These are phyloP conservation scores for Ctenoplectra terminalis DNA, from an alignment of 1,140 invertebrate genomes.

Conservation along the genomic window DNA sequence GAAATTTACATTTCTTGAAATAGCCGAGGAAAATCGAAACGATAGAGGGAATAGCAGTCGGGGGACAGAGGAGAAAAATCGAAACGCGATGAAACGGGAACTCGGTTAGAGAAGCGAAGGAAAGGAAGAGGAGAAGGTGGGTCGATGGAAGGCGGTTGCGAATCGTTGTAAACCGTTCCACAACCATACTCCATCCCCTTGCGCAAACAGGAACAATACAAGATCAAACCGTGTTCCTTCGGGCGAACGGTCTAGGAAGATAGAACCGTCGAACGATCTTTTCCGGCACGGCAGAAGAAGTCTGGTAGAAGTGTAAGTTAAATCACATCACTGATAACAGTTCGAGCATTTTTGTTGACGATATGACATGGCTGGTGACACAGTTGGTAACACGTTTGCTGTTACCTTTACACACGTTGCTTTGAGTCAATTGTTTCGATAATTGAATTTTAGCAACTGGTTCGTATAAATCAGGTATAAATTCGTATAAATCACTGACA, in stretches of 20 bases:
- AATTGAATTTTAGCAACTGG: too few relatives aligned
- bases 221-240: neutral
- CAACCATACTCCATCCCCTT: too few relatives aligned
- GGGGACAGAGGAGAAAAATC: slow-evolving; percentile 5
- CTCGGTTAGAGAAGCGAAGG: neutral
- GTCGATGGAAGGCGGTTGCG: neutral
- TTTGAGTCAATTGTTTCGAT: too few relatives aligned
- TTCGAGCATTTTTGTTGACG: too few relatives aligned
- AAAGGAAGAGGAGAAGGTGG: neutral
- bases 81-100: slow-evolving; percentile 11
- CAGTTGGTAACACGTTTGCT: too few relatives aligned
- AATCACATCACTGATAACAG: too few relatives aligned
- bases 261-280: neutral
- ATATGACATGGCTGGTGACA: too few relatives aligned
- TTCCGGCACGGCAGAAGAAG: neutral
- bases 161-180: neutral
- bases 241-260: neutral
- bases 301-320: too few relatives aligned
- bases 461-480: too few relatives aligned
- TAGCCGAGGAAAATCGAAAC: slow-evolving; percentile 46
- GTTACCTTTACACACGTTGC: too few relatives aligned
- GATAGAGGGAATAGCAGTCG: neutral
- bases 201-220: slow-evolving; percentile 15
- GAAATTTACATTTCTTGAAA: slow-evolving; percentile 62
- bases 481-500: too few relatives aligned